These are phyloP conservation scores for Cyprinodon brontotheroides DNA, from an alignment of 2,113 vertebrate species.

Conservation along the genomic window DNA sequence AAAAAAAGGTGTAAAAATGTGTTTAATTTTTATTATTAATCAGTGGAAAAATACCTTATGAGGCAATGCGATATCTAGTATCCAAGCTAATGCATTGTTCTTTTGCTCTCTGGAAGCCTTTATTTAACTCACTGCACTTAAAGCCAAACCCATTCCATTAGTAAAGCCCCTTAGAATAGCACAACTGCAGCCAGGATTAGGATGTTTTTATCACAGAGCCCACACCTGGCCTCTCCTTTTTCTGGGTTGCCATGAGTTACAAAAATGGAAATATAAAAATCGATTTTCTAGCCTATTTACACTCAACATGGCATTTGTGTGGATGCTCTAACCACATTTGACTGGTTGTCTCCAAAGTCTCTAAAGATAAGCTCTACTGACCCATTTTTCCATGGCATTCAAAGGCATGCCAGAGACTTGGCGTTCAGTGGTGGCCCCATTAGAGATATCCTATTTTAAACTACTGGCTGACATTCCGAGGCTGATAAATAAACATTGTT, in stretches of 20 bases:
- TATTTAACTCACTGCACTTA: conserved; percentile 24
- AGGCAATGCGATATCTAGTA: not conserved
- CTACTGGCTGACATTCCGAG: conserved; percentile 28
- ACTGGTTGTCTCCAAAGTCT: conserved; percentile 53
- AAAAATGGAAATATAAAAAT: conserved; percentile 8
- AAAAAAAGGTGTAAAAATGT: not conserved
- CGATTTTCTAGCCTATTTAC: conserved; percentile 37
- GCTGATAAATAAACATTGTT: conserved; percentile 10
- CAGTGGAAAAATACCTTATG: not conserved
- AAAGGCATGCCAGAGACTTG: conserved; percentile 46
- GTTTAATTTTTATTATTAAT: not conserved
- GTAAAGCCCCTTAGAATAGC: conserved; percentile 60
- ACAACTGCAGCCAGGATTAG: conserved; percentile 11
- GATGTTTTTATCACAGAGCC: conserved; percentile 32
- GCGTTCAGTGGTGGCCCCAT: conserved; percentile 20
- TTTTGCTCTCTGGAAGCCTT: conserved; percentile 34
- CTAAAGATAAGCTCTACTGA: conserved; percentile 45
- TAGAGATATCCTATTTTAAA: conserved; percentile 63
- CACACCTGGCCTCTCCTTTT: conserved; percentile 30
- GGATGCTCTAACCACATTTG: conserved; percentile 34
- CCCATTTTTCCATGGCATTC: conserved; percentile 45
- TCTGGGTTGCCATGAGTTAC: conserved; percentile 25
- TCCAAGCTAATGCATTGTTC: not conserved
- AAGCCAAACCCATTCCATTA: conserved; percentile 40
- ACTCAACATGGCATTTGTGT: conserved; percentile 11